phyloP scores from a whole-genome alignment of 2,888 invertebrate species.

The Dendrolimus pini region DNA sequence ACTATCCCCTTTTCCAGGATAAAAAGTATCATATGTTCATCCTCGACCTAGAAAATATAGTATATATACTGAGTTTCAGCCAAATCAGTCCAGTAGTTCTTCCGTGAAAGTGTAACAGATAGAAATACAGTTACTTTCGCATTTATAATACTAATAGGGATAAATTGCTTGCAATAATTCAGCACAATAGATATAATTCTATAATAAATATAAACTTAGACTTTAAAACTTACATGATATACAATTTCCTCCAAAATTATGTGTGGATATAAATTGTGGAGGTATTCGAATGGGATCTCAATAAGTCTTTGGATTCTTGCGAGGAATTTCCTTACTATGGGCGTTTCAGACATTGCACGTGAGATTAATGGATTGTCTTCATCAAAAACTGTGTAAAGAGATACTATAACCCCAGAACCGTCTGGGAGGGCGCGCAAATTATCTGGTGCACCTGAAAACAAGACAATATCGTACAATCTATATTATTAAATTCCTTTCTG shows the following conservation, averaged over 20 bases:
- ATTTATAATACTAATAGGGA: too few species aligned
- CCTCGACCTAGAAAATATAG: too few species aligned
- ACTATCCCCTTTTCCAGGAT: too few species aligned
- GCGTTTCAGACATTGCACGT: conserved; percentile 77
- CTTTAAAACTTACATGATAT: conserved; percentile 69
- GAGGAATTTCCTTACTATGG: conserved; percentile 80
- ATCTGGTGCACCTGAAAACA: conserved; percentile 76
- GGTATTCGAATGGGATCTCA: conserved; percentile 79
- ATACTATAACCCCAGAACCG: conserved; percentile 81
- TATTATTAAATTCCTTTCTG: too few species aligned
- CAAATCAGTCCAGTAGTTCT: too few species aligned
- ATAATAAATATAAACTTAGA: too few species aligned
- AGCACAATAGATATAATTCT: too few species aligned
- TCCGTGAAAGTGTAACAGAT: too few species aligned
- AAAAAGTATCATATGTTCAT: too few species aligned
- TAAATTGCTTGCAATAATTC: too few species aligned
- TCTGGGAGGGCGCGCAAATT: conserved; percentile 76
- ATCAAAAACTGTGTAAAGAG: conserved; percentile 68
- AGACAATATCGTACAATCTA: background rate
- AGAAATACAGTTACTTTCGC: too few species aligned
- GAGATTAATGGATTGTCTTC: conserved; percentile 76
- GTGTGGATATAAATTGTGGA: conserved; percentile 81
- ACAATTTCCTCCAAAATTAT: conserved; percentile 77
- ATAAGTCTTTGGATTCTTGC: conserved; percentile 76
- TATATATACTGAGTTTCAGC: too few species aligned